Conservation (phyloP, 2,113 vertebrate genomes). For the Saimiri boliviensis region DNA sequence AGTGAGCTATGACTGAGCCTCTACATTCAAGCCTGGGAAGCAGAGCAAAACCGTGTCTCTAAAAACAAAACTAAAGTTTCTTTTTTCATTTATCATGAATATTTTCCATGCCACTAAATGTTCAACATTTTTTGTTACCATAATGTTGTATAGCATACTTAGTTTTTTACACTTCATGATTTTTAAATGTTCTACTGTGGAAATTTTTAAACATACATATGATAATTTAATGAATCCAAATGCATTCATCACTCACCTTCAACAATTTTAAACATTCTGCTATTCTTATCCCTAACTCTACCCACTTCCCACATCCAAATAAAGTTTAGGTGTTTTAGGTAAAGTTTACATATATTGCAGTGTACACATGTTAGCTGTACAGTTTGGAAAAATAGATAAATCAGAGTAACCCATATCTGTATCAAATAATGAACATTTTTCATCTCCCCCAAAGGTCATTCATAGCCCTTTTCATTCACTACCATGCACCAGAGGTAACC, state of each 20-base stretch:
- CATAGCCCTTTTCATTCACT: not conserved
- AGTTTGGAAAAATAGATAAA: not conserved
- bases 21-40: too few relatives aligned
- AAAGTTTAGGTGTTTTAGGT: not conserved
- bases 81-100: not conserved
- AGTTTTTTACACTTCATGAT: not conserved
- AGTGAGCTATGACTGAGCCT: too few relatives aligned
- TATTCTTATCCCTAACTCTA: not conserved
- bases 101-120: not conserved
- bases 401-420: not conserved
- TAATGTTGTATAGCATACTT: not conserved
- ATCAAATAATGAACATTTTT: not conserved
- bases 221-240: not conserved
- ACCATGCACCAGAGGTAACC: not conserved
- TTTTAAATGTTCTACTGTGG: not conserved
- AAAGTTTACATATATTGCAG: not conserved
- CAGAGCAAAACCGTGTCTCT: too few relatives aligned
- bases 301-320: not conserved
- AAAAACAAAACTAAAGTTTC: not conserved
- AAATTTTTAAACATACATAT: not conserved
- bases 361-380: not conserved
- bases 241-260: not conserved
- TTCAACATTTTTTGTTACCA: not conserved
- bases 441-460: not conserved
- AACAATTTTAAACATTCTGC: not conserved